phyloP scores from a whole-genome alignment of 2,797 vertebrate genomes.

The Eidolon dupreanum region DNA sequence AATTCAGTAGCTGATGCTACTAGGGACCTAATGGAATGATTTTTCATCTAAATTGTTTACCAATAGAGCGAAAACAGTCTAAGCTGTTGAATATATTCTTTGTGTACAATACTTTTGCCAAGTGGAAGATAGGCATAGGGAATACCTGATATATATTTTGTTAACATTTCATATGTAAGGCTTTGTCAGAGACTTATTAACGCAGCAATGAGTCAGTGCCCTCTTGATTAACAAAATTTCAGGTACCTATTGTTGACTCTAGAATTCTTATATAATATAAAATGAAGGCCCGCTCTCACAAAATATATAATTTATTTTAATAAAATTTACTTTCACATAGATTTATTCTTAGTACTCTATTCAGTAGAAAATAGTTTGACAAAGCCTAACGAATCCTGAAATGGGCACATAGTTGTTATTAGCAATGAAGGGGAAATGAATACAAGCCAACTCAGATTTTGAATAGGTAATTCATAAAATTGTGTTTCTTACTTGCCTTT shows the following conservation, averaged over 20 bases:
- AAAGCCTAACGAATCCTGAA: slow-evolving; percentile 39
- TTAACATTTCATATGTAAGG: neutral
- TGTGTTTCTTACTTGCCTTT: slow-evolving; percentile 37
- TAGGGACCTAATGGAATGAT: neutral
- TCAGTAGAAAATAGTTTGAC: neutral
- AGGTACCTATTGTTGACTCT: neutral
- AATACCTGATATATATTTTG: neutral
- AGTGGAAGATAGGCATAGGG: neutral
- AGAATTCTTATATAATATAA: neutral
- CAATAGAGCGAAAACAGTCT: neutral
- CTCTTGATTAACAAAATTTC: neutral
- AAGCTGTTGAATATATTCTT: neutral
- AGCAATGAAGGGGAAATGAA: slow-evolving; percentile 13
- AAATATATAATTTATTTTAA: neutral
- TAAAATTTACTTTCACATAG: slow-evolving; percentile 17
- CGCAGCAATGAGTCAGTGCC: neutral
- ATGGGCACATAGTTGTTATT: neutral
- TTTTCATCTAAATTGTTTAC: slow-evolving; percentile 1
- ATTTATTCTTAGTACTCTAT: neutral
- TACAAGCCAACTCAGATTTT: slow-evolving; percentile 4
- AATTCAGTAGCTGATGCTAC: neutral
- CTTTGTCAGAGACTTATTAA: neutral
- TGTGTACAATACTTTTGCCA: slow-evolving; percentile 15
- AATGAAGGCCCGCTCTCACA: neutral
- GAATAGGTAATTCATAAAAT: slow-evolving; percentile 7